A percentile compares a stretch with the other conserved stretches of the same genome.
Conservation (phyloP, 2,797 vertebrate genomes). For the Manis javanica region DNA sequence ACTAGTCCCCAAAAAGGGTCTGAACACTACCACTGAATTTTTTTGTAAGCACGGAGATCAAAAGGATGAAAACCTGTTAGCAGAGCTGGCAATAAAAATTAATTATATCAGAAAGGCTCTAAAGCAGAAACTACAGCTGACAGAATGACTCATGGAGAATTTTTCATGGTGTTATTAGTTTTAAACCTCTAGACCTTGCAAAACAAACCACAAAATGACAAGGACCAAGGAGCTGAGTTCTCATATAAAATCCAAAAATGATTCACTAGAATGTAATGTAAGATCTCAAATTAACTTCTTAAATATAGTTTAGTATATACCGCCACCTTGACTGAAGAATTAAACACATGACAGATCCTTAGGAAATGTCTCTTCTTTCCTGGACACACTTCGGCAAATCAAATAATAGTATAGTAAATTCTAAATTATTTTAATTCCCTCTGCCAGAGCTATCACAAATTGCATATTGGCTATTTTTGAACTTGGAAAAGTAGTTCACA, state of each 20-base stretch:
- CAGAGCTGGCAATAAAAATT: constrained; percentile 58
- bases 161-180: constrained; percentile 68
- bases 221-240: neutral
- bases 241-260: constrained; percentile 42
- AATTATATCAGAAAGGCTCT: constrained; percentile 75
- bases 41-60: neutral
- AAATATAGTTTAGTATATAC: constrained; percentile 13
- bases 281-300: constrained; percentile 38
- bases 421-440: constrained; percentile 19
- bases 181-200: constrained; percentile 55
- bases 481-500: neutral
- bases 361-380: constrained; percentile 1
- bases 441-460: neutral
- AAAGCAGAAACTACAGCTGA: constrained; percentile 80
- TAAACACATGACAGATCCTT: neutral
- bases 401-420: neutral
- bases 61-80: neutral
- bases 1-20: neutral
- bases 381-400: neutral
- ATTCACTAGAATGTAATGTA: constrained; percentile 36
- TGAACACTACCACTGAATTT: neutral
- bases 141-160: constrained; percentile 79
- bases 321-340: constrained; percentile 31
- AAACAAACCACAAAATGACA: constrained; percentile 45
- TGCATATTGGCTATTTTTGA: constrained; percentile 27